These are phyloP conservation scores for Anguilla megastoma DNA, from an alignment of 2,797 vertebrate species.

Conservation along the genomic window DNA sequence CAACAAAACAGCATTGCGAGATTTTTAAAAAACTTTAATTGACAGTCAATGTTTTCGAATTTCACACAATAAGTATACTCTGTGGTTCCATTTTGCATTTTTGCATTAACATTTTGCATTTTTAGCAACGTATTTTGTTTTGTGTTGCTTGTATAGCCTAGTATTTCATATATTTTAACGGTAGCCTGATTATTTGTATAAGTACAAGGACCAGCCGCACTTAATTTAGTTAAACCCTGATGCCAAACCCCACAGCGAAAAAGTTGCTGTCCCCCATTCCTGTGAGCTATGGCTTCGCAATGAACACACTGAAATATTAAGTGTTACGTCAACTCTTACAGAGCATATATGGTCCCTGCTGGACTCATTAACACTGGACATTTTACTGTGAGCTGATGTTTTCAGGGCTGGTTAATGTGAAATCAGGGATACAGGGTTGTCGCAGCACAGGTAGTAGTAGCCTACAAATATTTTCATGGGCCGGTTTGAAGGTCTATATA, in stretches of 20 bases:
- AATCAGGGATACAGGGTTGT: not conserved
- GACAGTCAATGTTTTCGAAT: not conserved
- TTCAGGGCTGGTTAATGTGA: not conserved
- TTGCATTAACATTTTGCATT: not conserved
- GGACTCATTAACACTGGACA: too few relatives aligned
- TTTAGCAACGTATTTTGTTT: not conserved
- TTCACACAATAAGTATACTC: not conserved
- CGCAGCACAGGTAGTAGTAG: not conserved
- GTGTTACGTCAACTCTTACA: not conserved
- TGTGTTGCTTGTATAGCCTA: not conserved
- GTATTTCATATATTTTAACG: not conserved
- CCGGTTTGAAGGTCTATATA: constrained; percentile 15
- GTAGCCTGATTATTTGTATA: not conserved
- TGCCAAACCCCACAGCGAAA: not conserved
- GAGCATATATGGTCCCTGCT: not conserved
- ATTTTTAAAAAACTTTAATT: not conserved
- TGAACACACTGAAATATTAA: not conserved
- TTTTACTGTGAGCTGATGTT: not conserved
- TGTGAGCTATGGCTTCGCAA: not conserved
- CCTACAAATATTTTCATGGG: not conserved
- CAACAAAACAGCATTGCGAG: not conserved
- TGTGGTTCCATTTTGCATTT: not conserved
- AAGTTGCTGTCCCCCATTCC: not conserved
- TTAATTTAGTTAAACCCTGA: not conserved
- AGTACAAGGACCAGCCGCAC: not conserved